Evolutionary conservation across 1,140 invertebrate genomes (phyloP).

Genomic region (Arion vulgaris): DNA sequence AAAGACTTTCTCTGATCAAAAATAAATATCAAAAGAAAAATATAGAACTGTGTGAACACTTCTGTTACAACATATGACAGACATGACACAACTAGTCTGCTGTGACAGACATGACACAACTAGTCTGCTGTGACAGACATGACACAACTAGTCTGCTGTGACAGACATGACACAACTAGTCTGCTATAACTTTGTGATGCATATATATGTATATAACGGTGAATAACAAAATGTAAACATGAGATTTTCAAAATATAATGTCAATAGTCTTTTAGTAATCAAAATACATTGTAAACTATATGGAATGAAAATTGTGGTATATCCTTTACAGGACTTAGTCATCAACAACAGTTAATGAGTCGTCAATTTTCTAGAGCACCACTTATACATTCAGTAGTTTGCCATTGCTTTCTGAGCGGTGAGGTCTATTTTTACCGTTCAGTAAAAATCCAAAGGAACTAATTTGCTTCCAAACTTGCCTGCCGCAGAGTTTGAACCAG

Average conservation of each 20-base stretch:
- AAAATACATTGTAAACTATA: background rate
- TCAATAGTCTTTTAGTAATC: background rate
- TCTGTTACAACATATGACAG: background rate
- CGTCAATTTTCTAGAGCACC: too few relatives aligned
- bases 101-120: background rate
- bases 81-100: background rate
- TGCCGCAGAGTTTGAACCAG: too few relatives aligned
- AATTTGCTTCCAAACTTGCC: too few relatives aligned
- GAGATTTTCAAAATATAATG: background rate
- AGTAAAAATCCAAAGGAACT: too few relatives aligned
- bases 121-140: too few relatives aligned
- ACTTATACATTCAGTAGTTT: too few relatives aligned
- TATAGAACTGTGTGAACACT: background rate
- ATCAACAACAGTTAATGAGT: background rate
- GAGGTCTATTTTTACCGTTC: too few relatives aligned
- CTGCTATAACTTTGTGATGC: background rate
- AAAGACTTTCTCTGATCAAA: background rate
- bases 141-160: too few relatives aligned
- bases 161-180: too few relatives aligned
- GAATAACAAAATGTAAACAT: background rate
- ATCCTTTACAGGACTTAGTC: background rate
- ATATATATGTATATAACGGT: background rate
- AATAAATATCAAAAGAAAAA: conserved; percentile 10
- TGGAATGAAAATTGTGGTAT: background rate
- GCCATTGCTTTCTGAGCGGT: too few relatives aligned